phyloP scores from a whole-genome alignment of 2,113 vertebrate genomes.

The Centropristis striata region DNA sequence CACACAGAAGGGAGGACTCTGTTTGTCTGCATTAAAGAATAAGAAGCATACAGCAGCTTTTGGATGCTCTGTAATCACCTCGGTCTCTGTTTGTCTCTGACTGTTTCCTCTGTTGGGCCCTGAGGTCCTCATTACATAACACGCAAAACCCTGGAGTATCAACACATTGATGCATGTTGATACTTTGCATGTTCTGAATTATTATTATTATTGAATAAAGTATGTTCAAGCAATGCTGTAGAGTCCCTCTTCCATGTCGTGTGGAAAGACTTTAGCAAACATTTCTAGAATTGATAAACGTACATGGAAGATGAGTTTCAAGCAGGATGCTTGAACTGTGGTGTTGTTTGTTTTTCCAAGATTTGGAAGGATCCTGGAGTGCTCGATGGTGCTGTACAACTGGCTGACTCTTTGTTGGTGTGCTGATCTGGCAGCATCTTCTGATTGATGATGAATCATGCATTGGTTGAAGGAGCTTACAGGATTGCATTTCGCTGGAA shows the following conservation, averaged over 20 bases:
- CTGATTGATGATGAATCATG: no score
- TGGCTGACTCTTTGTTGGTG: no score
- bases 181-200: not conserved
- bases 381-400: no score
- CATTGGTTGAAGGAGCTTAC: no score
- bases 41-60: slow-evolving; percentile 29
- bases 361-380: no score
- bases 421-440: no score
- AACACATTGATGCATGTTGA: not conserved
- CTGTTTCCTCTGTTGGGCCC: slow-evolving; percentile 27
- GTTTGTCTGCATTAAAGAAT: slow-evolving; percentile 30
- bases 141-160: not conserved
- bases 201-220: not conserved
- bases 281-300: not conserved
- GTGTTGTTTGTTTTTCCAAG: no score
- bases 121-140: slow-evolving; percentile 23
- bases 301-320: not conserved
- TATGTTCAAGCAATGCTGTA: not conserved
- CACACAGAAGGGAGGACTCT: slow-evolving; percentile 2
- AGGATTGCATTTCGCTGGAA: no score
- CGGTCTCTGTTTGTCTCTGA: slow-evolving; percentile 33
- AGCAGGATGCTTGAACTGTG: no score
- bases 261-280: not conserved
- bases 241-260: not conserved
- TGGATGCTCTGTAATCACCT: not conserved